Evolutionary conservation across 2,797 vertebrate species (phyloP).

Genomic region (Eidolon dupreanum): DNA sequence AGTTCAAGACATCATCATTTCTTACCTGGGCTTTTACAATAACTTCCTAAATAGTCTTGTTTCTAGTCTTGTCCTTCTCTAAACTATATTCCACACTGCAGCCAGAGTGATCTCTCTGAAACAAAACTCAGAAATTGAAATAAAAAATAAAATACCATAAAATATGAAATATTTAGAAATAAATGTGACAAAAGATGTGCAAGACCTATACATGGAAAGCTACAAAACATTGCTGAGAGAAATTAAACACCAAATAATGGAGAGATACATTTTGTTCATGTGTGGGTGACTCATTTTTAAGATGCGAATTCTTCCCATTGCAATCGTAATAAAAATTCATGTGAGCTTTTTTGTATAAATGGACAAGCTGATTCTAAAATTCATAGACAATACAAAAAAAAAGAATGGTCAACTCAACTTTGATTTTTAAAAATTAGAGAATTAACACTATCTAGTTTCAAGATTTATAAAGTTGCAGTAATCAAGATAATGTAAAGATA

Average conservation of each 20-base stretch:
- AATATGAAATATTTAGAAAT: constrained; percentile 2
- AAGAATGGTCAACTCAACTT: background rate
- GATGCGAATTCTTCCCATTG: background rate
- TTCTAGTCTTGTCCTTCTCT: background rate
- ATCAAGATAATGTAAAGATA: background rate
- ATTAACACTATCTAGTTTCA: background rate
- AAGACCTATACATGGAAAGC: background rate
- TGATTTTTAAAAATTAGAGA: background rate
- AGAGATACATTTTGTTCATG: background rate
- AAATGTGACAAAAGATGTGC: background rate
- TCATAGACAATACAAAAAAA: background rate
- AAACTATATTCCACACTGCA: background rate
- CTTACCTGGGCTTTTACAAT: background rate
- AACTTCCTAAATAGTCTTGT: background rate
- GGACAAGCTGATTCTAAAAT: background rate
- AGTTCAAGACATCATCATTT: background rate
- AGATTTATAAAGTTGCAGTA: background rate
- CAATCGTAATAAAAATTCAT: background rate
- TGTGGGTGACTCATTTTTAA: background rate
- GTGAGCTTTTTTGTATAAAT: background rate
- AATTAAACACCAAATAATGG: background rate
- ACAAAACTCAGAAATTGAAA: background rate
- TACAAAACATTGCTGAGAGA: background rate
- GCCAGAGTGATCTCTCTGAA: background rate
- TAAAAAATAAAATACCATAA: background rate